Evolutionary conservation across 2,797 vertebrate species (phyloP).

Genomic region (Glossophaga mutica): DNA sequence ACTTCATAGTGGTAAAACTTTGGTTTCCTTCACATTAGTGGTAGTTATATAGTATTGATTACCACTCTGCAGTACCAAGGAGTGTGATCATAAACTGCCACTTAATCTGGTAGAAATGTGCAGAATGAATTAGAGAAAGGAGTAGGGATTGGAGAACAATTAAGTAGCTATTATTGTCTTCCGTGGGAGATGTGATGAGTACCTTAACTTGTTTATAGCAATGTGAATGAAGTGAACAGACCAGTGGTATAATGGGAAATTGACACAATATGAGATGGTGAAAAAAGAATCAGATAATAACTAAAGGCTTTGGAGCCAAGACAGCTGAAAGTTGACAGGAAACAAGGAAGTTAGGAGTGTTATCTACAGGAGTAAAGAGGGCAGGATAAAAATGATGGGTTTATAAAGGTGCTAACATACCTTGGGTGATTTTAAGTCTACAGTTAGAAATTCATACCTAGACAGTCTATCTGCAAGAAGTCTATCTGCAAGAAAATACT

Average conservation of each 20-base stretch:
- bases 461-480: background rate
- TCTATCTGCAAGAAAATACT: background rate
- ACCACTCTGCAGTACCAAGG: background rate
- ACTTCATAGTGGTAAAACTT: background rate
- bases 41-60: background rate
- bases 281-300: background rate
- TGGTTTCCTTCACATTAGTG: background rate
- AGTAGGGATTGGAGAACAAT: background rate
- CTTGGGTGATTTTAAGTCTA: background rate
- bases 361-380: background rate
- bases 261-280: background rate
- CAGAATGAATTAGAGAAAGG: background rate
- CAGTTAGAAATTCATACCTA: background rate
- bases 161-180: background rate
- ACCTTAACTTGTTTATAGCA: background rate
- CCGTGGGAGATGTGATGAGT: background rate
- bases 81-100: background rate
- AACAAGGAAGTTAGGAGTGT: background rate
- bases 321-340: background rate
- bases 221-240: background rate
- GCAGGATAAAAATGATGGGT: background rate
- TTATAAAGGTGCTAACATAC: background rate
- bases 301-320: background rate
- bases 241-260: background rate
- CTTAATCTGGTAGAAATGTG: background rate